Percentiles rank a stretch among this genome's conserved stretches.
These are phyloP conservation scores for Limnephilus marmoratus DNA, from an alignment of 2,888 invertebrate genomes.

Conservation along the genomic window DNA sequence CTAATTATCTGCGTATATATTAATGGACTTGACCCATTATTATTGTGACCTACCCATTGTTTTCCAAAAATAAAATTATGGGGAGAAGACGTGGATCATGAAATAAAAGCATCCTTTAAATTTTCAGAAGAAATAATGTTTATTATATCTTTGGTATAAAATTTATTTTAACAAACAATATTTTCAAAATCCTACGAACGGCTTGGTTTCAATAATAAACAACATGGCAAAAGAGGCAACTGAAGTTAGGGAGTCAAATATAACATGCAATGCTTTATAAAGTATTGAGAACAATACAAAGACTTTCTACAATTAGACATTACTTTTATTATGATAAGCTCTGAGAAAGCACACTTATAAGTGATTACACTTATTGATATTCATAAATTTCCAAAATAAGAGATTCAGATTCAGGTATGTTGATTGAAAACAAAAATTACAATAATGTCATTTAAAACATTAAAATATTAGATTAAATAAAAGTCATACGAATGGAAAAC, in stretches of 20 bases:
- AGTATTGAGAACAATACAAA: neutral
- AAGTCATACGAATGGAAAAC: neutral
- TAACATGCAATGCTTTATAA: neutral
- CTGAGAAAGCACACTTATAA: neutral
- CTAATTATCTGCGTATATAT: too few relatives aligned
- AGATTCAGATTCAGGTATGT: neutral
- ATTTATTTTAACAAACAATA: slow-evolving; percentile 55
- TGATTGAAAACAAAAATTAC: neutral
- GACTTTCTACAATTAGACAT: neutral
- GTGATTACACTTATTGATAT: neutral
- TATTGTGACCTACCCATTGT: too few relatives aligned
- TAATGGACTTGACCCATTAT: too few relatives aligned
- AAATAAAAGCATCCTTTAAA: neutral
- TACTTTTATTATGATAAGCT: neutral
- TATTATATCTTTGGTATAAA: slow-evolving; percentile 61
- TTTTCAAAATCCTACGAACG: slow-evolving; percentile 8
- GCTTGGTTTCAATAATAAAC: neutral
- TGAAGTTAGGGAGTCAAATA: neutral
- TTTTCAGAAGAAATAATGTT: slow-evolving; percentile 41
- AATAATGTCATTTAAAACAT: neutral
- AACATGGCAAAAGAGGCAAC: neutral
- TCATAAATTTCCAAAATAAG: neutral
- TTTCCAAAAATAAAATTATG: too few relatives aligned
- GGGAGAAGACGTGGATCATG: neutral
- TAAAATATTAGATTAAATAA: neutral